phyloP scores from a whole-genome alignment of 2,797 vertebrate species.

The Clamator glandarius region DNA sequence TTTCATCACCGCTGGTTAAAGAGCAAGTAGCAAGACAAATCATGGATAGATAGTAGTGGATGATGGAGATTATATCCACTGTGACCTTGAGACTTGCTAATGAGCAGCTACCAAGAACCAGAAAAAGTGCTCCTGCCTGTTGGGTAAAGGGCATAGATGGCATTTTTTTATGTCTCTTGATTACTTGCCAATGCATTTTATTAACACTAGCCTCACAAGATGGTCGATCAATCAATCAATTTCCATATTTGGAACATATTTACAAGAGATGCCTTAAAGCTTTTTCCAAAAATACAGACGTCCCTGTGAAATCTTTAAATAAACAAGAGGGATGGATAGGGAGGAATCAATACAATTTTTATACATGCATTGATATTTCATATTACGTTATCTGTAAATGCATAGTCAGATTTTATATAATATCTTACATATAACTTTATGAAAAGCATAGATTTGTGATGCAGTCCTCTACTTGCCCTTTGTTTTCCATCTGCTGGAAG shows the following conservation, averaged over 20 bases:
- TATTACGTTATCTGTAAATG: background rate
- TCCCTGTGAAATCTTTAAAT: slow-evolving; percentile 21
- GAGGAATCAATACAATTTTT: slow-evolving; percentile 4
- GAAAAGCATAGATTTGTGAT: background rate
- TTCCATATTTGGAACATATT: slow-evolving; percentile 61
- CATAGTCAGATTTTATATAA: background rate
- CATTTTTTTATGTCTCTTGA: slow-evolving; percentile 42
- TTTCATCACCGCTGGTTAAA: background rate
- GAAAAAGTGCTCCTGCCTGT: slow-evolving; percentile 20
- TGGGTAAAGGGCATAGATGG: background rate
- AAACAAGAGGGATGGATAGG: background rate
- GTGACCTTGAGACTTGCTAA: slow-evolving; percentile 35
- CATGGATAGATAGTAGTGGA: background rate
- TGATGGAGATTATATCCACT: background rate
- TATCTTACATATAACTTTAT: background rate
- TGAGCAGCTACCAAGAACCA: background rate
- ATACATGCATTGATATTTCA: background rate
- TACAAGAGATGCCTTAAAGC: slow-evolving; percentile 52
- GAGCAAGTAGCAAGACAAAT: background rate
- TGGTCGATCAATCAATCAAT: slow-evolving; percentile 66
- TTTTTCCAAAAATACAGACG: slow-evolving; percentile 55
- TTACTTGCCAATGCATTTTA: slow-evolving; percentile 52
- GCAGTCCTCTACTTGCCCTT: background rate
- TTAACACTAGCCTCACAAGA: slow-evolving; percentile 26
- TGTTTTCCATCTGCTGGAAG: background rate